Base-by-base conservation (phyloP, 2,888 invertebrate species). In the Coleophora deauratella region DNA sequence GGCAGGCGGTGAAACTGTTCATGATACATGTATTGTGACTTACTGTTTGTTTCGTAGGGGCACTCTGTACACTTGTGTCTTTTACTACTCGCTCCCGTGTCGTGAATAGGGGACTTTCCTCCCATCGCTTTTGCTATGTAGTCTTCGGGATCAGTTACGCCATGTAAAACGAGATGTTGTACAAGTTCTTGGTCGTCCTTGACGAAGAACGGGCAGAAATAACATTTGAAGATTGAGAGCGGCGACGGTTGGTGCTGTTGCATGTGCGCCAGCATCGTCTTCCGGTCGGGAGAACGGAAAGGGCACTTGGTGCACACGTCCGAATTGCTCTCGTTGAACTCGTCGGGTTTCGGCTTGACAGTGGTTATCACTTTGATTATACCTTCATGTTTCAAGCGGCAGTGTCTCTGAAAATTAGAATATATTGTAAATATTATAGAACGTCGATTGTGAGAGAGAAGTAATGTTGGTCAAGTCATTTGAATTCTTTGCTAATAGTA, bases 21-120 rank as follows among this genome's bases (percentile, higher is more conserved):
- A 63, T 96, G 96, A 65, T 95, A 94, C 64, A 92, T 89, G 72
- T 91, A 94, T 70, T 95, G 95, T 21, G 93, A 93, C 69, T 93
- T 94, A 66, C 93, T 93, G 64, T 94, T 94, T 32, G 93, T 93
- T 51, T 92, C 92, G 66, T 94, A 95, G 0, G 96, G 95, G 69
- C 96, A 96, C 41, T 91, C 89, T 4, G 89, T 88, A 64, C 96
- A 96, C 62, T 89, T 89, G 68, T 94, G 93, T 46, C 93, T 88
- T 60, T 93, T 93, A 3, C 77, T 76, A 10, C 37, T 31, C 42
- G 27, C 27, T 46, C 45, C 13, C 9, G 49, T 14, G 15, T 44
- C 37, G 40, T 46, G 48, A 35, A 48, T 54, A 11, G 77, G 74
- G 11, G 63, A 62, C 55, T 74, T 80, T 32, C 72, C 65, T 3